Evolutionary conservation across 2,888 invertebrate species (phyloP), one percentile per base, ranked within the genome.

Genomic region (Notocelia uddmanniana): DNA sequence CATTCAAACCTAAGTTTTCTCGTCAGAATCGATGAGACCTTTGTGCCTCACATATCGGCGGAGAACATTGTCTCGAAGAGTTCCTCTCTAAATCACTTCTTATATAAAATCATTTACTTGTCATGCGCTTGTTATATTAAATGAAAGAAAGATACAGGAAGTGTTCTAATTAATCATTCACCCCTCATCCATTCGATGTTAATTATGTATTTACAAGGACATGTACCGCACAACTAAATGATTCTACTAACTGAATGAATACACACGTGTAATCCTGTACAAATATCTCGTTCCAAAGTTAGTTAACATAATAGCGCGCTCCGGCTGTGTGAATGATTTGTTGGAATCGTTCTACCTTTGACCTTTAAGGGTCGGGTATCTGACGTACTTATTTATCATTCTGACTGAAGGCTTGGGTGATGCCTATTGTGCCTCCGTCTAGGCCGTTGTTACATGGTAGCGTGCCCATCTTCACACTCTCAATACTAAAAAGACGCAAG

Each of bases 271-370:
- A 76, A 80, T 75, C 73, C 75, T 77, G 73, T 76, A 76, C 74
- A 78, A 81, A 81, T 80, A 83, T 75, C 66, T 75, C 73, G 69
- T 75, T 78, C 74, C 60, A 69, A 74, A 78, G 75, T 74, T 74
- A 74, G 74, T 73, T 72, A 60, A 66, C 72, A 63, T 74, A 77
- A 76, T 73, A 55, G 73, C 50, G 63, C 59, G 68, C 63, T 76
- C 67, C 60, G 73, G 60, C 75, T 76, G 73, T 75, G 68, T 37
- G 74, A 75, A 74, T 76, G 77, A 78, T 76, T 76, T 79, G 77
- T 76, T 75, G 74, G 69, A 74, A 75, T 73, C 70, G 69, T 70
- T 69, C 64, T 58, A 67, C 74, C 71, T 69, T 69, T 59, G 59
- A 52, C 66, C 52, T 68, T 50, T 58, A 52, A 45, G 63, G 55